phyloP scores from a whole-genome alignment of 2,113 vertebrate genomes.

The Casuarius casuarius region DNA sequence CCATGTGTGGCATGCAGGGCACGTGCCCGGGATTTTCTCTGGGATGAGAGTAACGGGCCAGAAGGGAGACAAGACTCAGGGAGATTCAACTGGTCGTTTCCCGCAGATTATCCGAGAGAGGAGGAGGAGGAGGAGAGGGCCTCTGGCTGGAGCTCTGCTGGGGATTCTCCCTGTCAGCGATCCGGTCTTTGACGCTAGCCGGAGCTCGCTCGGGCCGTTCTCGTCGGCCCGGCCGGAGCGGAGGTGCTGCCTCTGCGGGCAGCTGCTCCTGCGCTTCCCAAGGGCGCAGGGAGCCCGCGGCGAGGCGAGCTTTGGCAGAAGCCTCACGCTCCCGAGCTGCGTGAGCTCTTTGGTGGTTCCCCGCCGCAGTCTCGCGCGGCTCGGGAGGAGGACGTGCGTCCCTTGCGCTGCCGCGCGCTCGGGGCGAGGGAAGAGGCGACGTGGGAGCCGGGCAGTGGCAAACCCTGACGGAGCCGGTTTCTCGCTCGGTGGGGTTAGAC shows the following conservation, averaged over 20 bases:
- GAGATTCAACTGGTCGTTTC: neutral
- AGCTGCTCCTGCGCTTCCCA: neutral
- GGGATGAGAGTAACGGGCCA: neutral
- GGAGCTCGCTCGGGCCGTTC: neutral
- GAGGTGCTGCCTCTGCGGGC: neutral
- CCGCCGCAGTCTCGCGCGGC: too few relatives aligned
- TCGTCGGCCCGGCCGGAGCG: neutral
- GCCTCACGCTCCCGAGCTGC: neutral
- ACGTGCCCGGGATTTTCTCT: accelerated
- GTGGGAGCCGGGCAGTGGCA: too few relatives aligned
- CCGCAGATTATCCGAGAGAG: accelerated
- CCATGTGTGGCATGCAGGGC: accelerated
- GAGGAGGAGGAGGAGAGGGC: neutral
- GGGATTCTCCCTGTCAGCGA: neutral
- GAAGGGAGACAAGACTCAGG: neutral
- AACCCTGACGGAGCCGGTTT: neutral
- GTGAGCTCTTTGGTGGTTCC: neutral
- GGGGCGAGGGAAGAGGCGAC: too few relatives aligned
- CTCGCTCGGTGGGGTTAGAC: neutral
- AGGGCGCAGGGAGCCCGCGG: neutral
- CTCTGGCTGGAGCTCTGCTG: neutral
- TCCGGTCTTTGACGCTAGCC: neutral
- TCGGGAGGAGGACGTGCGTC: too few relatives aligned
- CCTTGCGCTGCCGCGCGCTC: too few relatives aligned
- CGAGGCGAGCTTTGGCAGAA: neutral